Percentiles rank a stretch among this genome's conserved stretches.
phyloP scores from a whole-genome alignment of 2,113 vertebrate genomes.

The Sphyrna mokarran region DNA sequence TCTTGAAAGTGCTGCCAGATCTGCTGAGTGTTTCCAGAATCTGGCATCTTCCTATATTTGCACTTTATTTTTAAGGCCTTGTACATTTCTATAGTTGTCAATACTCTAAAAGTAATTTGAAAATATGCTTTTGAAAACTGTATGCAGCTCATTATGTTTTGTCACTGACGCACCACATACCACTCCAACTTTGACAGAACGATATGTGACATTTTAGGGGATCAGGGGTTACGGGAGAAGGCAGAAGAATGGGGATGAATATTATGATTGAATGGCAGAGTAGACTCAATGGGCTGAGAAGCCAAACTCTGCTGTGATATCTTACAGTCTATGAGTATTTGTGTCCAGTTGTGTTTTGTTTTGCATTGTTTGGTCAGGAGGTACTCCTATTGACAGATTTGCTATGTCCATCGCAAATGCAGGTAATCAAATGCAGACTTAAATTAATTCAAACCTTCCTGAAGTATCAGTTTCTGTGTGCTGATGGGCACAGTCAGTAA shows the following conservation, averaged over 20 bases:
- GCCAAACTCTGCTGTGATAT: no score
- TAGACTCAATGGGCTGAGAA: no score
- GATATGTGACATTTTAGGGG: neutral
- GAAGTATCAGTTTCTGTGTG: neutral
- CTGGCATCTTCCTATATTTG: neutral
- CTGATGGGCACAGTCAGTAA: no score
- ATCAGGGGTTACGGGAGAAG: no score
- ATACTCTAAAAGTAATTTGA: neutral
- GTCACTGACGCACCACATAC: neutral
- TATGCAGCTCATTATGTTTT: neutral
- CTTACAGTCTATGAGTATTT: no score
- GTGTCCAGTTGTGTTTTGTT: neutral
- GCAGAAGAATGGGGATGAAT: no score
- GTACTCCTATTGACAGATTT: neutral
- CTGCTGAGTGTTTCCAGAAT: no score
- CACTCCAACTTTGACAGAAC: neutral
- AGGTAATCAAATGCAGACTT: neutral
- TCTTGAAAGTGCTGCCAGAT: no score
- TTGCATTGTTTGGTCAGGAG: slow-evolving; percentile 1
- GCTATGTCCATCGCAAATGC: neutral
- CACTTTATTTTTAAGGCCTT: neutral
- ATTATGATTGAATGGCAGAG: no score
- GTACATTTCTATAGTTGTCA: neutral
- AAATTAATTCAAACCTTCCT: neutral
- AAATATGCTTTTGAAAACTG: neutral